Evolutionary conservation across 1,140 invertebrate genomes (phyloP), one percentile per base, ranked within the genome.

Genomic region (Lepidotrigona ventralis): DNA sequence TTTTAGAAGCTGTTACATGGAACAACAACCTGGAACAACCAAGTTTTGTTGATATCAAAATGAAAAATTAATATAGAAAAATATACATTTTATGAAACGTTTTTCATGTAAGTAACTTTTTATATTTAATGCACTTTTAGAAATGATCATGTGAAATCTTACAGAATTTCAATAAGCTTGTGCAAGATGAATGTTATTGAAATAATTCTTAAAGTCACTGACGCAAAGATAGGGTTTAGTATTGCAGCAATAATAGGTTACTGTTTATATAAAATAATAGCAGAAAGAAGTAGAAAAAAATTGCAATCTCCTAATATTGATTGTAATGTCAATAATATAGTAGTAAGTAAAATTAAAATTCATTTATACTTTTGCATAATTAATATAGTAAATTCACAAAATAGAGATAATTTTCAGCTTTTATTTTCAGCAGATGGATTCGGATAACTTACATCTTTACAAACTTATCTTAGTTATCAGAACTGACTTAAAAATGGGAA

Each of bases 401-500:
- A 63, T 8, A 46, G 54, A 11, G n/a, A 23, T 74, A 74, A 29
- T 46, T n/a, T n/a, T n/a, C n/a, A 12, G 1, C 8, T 77, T 53
- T 56, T 80, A 15, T 71, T 81, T 51, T 70, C n/a, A 23, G 33
- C 19, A 90, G 83, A 46, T 60, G 9, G 39, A 51, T 73, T 51
- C 46, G 17, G 77, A 79, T 53, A 53, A 97, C n/a, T n/a, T n/a
- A n/a, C n/a, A n/a, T n/a, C n/a, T n/a, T 90, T 96, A 96, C 82
- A 98, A 98, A 95, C 94, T 99, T 92, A 97, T 98, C 2, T 92
- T 99, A 70, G 96, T 98, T 39, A 97, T 99, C 5, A 95, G 98
- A 91, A 98, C 96, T 91, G 98, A 99, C 92, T 94, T 99, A 0
- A 97, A 97, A 92, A 99, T 99, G 98, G 96, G 97, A 29, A 99